Base-by-base conservation (phyloP, 2,113 vertebrate species). In the Syngnathus scovelli region DNA sequence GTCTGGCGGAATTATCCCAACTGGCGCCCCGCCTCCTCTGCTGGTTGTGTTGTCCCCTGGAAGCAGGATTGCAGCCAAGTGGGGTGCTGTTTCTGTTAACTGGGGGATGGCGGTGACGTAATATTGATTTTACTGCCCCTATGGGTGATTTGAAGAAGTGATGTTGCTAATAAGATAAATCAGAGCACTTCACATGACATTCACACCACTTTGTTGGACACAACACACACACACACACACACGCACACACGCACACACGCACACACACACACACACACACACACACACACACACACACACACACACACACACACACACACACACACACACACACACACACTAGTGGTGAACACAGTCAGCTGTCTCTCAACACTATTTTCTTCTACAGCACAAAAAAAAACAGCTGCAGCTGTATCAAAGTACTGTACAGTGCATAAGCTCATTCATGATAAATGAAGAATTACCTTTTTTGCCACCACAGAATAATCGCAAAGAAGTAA, bases 1-100 rank as follows among this genome's bases (percentile, higher is more conserved):
- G 56, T 71, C 39, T 49, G 0, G 49, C 4, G 19, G 78, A 75
- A 72, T 68, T 33, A 52, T 54, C 6, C 1, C 58, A 33, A 21
- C 36, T 58, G 0, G 27, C 37, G 54, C 8, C 6, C n/a, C 1
- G 13, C 41, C 39, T 51, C 54, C 54, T 19, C 52, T 36, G 33
- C 23, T 16, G 6, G 12, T 27, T 62, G 12, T 23, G n/a, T 27
- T 23, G 41, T 43, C 41, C n/a, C 61, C 12, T 13, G n/a, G 52
- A 27, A 23, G 11, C 12, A 58, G 55, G 55, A 58, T 58, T 44
- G 3, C 41, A 27, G 6, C 15, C 21, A 27, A 27, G 19, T 13
- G 10, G 38, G 60, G 38, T 39, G 2, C 2, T 23, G 41, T 13
- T 44, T 43, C 41, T 23, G 41, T 43, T 13, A 16, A 12, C 12